Percentiles rank a stretch among this genome's conserved stretches.
These are phyloP conservation scores for Palythoa grandis DNA, from an alignment of 92 coral and sea anemone species.

Conservation along the genomic window DNA sequence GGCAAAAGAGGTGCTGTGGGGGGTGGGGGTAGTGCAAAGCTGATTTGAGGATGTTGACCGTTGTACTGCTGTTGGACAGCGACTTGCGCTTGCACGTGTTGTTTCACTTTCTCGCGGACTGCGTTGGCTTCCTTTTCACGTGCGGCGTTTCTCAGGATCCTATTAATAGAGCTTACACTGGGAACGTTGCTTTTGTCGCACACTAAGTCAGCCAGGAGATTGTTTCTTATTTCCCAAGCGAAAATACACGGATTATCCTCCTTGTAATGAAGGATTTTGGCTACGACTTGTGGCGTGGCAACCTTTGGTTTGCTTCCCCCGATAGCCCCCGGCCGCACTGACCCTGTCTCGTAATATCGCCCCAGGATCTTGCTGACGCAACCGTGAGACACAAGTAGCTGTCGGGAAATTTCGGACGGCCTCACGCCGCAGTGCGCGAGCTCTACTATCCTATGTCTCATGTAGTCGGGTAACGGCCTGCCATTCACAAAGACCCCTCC, in stretches of 20 bases:
- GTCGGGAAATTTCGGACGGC: constrained; percentile 99
- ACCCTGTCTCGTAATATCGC: constrained; percentile 97
- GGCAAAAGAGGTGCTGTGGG: constrained; percentile 69
- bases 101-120: constrained; percentile 92
- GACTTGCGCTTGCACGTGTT: constrained; percentile 88
- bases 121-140: constrained; percentile 95
- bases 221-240: constrained; percentile 98
- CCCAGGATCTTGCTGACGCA: constrained; percentile 99
- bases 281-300: constrained; percentile 96
- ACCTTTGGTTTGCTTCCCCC: constrained; percentile 99
- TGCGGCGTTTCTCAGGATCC: constrained; percentile 85
- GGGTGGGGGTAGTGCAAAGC: constrained; percentile 87
- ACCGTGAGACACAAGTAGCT: constrained; percentile 98
- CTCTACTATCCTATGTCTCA: constrained; percentile 99
- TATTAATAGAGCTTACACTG: constrained; percentile 97
- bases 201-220: constrained; percentile 86
- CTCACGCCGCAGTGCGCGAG: constrained; percentile 99
- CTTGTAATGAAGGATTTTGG: constrained; percentile 92
- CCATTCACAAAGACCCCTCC: constrained; percentile 99
- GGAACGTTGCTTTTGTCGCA: constrained; percentile 97
- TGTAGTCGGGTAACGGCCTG: constrained; percentile 98
- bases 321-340: constrained; percentile 98
- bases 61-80: constrained; percentile 78
- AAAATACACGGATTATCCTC: constrained; percentile 97
- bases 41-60: constrained; percentile 88